Evolutionary conservation across 92 coral and sea anemone species (phyloP).

Genomic region (Parazoanthus darwini): DNA sequence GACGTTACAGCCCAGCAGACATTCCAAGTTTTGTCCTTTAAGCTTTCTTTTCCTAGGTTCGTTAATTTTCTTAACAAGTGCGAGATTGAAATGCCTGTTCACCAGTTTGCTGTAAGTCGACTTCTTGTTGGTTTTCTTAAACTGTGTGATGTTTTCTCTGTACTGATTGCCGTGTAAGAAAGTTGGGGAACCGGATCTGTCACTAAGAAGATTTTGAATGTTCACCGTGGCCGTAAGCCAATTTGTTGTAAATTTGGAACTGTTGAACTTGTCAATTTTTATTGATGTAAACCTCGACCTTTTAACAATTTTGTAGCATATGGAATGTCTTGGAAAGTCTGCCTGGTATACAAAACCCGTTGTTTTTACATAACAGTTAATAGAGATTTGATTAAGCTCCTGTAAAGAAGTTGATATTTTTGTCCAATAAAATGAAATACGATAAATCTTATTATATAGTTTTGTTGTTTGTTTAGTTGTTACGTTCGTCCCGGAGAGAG

Average conservation of each 20-base stretch:
- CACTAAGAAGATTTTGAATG: not conserved
- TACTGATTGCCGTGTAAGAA: not conserved
- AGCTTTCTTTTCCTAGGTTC: not conserved
- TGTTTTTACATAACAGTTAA: constrained; percentile 12
- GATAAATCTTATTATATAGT: not conserved
- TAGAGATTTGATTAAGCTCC: not conserved
- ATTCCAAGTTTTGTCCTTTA: not conserved
- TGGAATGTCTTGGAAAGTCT: not conserved
- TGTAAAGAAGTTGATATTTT: constrained; percentile 40
- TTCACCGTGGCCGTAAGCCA: not conserved
- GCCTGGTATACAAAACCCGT: not conserved
- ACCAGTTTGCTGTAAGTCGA: not conserved
- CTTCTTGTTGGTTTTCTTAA: not conserved
- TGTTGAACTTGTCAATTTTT: not conserved
- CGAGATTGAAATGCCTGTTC: not conserved
- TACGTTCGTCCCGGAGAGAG: not conserved
- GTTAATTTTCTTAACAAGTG: not conserved
- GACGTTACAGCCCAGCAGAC: no score
- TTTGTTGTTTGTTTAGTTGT: not conserved
- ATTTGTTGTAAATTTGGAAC: no score
- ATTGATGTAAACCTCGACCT: not conserved
- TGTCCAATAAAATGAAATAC: constrained; percentile 35
- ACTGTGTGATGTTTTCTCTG: not conserved
- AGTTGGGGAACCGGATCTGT: no score
- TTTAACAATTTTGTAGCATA: not conserved